phyloP scores from a whole-genome alignment of 2,113 vertebrate species.

The Calypte anna region DNA sequence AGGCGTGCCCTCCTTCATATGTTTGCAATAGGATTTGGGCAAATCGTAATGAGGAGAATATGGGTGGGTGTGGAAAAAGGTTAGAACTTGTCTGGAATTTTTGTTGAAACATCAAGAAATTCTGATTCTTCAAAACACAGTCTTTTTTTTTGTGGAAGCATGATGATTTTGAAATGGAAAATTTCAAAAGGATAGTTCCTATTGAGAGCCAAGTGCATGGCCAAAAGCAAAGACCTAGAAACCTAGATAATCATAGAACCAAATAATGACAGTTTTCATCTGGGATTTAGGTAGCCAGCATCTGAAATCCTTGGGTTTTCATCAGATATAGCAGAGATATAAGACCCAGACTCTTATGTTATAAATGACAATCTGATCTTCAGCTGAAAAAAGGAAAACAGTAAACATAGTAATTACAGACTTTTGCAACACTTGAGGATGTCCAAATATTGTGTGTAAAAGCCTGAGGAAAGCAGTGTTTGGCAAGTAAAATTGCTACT shows the following conservation, averaged over 20 bases:
- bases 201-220: background rate
- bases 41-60: slow-evolving; percentile 11
- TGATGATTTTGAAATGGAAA: background rate
- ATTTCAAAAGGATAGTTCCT: background rate
- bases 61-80: background rate
- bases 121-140: background rate
- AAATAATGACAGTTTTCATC: background rate
- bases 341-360: background rate
- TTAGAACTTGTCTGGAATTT: slow-evolving; percentile 49
- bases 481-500: background rate
- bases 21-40: background rate
- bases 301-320: background rate
- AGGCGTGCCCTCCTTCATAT: background rate
- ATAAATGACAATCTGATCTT: background rate
- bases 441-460: background rate
- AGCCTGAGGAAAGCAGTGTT: background rate
- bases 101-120: slow-evolving; percentile 15
- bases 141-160: background rate
- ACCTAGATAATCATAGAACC: background rate
- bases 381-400: background rate
- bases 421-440: background rate
- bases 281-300: background rate
- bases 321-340: background rate
- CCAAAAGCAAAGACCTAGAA: background rate
- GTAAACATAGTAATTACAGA: background rate